A percentile compares a stretch with the other conserved stretches of the same genome.
phyloP scores from a whole-genome alignment of 1,140 invertebrate species.

The Camponotus pennsylvanicus region DNA sequence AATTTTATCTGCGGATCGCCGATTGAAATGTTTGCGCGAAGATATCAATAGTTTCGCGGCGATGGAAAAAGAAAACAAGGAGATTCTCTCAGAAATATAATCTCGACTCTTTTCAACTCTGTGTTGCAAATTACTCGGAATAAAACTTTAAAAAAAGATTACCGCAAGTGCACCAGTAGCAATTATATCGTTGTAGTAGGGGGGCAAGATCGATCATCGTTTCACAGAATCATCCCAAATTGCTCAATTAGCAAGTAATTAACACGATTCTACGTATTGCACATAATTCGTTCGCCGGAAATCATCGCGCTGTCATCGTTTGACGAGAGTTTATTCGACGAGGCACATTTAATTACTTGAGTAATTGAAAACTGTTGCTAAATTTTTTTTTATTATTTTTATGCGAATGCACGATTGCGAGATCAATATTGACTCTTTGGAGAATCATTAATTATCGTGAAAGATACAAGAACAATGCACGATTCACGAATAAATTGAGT shows the following conservation, averaged over 20 bases:
- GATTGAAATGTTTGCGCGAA: background rate
- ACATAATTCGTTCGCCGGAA: background rate
- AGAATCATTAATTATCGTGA: slow-evolving; percentile 5
- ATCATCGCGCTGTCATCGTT: background rate
- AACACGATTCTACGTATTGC: slow-evolving; percentile 31
- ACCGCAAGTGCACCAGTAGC: background rate
- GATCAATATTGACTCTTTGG: background rate
- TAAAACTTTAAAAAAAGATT: slow-evolving; percentile 12
- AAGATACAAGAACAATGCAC: background rate
- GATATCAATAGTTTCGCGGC: background rate
- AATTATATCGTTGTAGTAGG: background rate
- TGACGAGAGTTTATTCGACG: too few relatives aligned
- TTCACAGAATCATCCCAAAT: background rate
- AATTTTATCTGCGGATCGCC: background rate
- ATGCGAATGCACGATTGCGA: background rate
- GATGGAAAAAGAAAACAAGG: background rate
- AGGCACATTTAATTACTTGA: slow-evolving; percentile 17
- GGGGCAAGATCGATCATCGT: background rate
- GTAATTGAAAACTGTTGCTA: background rate
- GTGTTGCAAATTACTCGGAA: background rate
- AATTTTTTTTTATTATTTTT: background rate
- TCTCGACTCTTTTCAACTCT: background rate
- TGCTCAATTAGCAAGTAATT: slow-evolving; percentile 50
- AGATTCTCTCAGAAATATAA: background rate
- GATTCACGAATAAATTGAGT: background rate